Base-by-base conservation (phyloP, 1,140 invertebrate genomes). In the Pseudomyrmex sp. region DNA sequence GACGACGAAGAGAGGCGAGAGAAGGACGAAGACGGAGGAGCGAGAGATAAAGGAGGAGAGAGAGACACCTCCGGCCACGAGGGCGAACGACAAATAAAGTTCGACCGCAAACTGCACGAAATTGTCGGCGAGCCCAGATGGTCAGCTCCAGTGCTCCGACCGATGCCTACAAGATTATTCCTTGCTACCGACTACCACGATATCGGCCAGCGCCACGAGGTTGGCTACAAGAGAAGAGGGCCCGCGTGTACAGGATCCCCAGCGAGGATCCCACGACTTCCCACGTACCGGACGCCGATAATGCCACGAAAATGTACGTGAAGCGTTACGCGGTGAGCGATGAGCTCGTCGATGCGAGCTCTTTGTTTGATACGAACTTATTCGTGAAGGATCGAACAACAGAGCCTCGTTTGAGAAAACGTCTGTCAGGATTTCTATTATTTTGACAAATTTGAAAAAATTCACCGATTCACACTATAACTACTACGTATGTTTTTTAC, bases 61-160 rank as follows among this genome's bases (percentile, higher is more conserved):
- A 68, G 70, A 86, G 66, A 87, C 84, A 84, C 76, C 76, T 90
- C 83, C 35, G 87, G 87, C 88, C 90, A 90, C 85, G 86, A 87
- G 90, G 89, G 84, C 73, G 87, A 88, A 90, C 86, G 91, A 92
- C 90, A 92, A 92, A 92, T 91, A 92, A 92, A 91, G 85, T 92
- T 91, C 85, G 87, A 93, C 92, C 92, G 90, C 92, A 93, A 92
- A 92, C 91, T 91, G 86, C 86, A 88, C 89, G 86, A 92, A 93
- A 93, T 92, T 91, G 88, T 91, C 76, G 84, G 69, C 74, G 86
- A 92, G 80, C 70, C 88, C 91, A 92, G 92, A 92, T 92, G 91
- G 91, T 86, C 88, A 77, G 82, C 85, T 88, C 80, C 70, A 75
- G 65, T 83, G 82, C 83, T 83, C 82, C 84, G 70, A 83, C 85